A percentile compares a stretch with the other conserved stretches of the same genome.
These are phyloP conservation scores for Pedionomus torquatus DNA, from an alignment of 2,113 vertebrate genomes.

Conservation along the genomic window DNA sequence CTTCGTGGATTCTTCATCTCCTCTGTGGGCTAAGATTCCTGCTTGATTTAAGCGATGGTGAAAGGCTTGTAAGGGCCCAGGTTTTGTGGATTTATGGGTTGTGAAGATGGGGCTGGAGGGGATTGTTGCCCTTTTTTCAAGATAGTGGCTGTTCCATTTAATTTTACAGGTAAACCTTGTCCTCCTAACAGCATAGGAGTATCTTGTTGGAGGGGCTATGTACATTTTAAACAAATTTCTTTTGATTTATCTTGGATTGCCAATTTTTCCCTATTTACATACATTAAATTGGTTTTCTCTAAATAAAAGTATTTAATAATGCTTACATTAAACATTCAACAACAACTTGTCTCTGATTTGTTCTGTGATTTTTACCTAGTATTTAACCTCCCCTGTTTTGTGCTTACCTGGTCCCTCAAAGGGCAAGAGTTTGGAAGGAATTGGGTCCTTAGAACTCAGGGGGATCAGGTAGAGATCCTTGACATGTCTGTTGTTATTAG, in stretches of 20 bases:
- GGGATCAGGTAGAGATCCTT: slow-evolving; percentile 98
- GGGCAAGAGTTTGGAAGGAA: slow-evolving; percentile 92
- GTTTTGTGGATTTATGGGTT: neutral
- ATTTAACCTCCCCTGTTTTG: slow-evolving; percentile 48
- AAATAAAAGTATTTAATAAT: neutral
- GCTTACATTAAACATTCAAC: neutral
- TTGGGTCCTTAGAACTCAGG: slow-evolving; percentile 87
- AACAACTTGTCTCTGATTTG: neutral
- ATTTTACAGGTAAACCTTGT: neutral
- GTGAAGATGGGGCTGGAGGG: neutral
- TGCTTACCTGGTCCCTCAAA: slow-evolving; percentile 97
- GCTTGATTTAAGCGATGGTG: neutral
- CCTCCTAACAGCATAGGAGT: neutral
- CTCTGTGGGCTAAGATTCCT: neutral
- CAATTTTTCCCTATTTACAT: neutral
- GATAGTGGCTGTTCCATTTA: neutral
- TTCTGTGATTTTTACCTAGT: slow-evolving; percentile 17
- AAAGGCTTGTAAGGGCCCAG: neutral
- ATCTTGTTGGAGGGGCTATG: neutral
- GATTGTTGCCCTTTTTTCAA: neutral
- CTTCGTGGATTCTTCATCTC: neutral
- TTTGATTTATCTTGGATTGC: neutral
- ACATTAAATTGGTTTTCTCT: neutral
- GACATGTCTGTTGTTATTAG: slow-evolving; percentile 89
- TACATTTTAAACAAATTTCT: neutral